phyloP scores from a whole-genome alignment of 2,888 invertebrate species.

The Drosophila sordidapex region DNA sequence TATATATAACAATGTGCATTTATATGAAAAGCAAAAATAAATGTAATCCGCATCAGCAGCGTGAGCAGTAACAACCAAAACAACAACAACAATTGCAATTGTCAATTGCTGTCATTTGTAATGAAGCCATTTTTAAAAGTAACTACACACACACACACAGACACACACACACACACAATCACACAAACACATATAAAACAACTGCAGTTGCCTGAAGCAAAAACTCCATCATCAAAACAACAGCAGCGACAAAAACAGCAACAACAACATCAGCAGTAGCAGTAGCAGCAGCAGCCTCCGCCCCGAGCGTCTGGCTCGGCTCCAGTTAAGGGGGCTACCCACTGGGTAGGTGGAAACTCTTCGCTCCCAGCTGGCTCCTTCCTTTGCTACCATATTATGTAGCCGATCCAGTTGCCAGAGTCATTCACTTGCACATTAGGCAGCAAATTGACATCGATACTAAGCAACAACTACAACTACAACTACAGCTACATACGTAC shows the following conservation, averaged over 20 bases:
- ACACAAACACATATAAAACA: conserved; percentile 1
- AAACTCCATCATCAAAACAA: conserved; percentile 42
- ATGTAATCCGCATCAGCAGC: conserved; percentile 17
- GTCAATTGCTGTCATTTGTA: conserved; percentile 58
- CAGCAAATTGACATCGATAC: conserved; percentile 81
- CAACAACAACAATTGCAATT: conserved; percentile 35
- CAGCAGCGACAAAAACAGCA: neutral
- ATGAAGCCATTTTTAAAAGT: conserved; percentile 71
- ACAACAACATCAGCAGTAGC: neutral
- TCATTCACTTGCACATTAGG: conserved; percentile 79
- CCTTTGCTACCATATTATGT: conserved; percentile 30
- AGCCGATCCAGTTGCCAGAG: conserved; percentile 49
- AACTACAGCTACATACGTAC: neutral
- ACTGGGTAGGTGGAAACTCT: neutral
- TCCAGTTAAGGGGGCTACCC: conserved; percentile 10
- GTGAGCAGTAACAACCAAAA: conserved; percentile 7
- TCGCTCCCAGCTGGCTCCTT: conserved; percentile 5
- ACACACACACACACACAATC: conserved; percentile 5
- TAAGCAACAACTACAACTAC: conserved; percentile 32
- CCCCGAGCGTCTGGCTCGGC: conserved; percentile 19
- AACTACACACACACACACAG: conserved; percentile 23
- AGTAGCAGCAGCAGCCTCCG: conserved; percentile 29
- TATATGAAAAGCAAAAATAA: conserved; percentile 30
- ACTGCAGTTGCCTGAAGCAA: conserved; percentile 30
- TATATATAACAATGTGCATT: neutral